Percentiles rank a stretch among this genome's conserved stretches.
Conservation (phyloP, 2,888 invertebrate species). For the Lysandra bellargus region DNA sequence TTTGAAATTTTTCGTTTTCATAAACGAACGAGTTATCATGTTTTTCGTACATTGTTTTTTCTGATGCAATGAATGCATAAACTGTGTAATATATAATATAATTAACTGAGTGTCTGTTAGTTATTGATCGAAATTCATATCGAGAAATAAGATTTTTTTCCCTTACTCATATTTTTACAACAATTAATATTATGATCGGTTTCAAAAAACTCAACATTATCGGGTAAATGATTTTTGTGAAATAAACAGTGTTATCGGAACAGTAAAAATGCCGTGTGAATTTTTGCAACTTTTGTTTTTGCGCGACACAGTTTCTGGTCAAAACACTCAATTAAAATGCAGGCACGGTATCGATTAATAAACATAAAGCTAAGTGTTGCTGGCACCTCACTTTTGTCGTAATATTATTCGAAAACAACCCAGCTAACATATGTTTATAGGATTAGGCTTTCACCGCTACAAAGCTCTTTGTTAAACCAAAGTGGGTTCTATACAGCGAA, state of each 20-base stretch:
- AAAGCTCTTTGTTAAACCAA: slow-evolving; percentile 29
- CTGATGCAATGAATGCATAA: not conserved
- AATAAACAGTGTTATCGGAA: not conserved
- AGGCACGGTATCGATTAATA: slow-evolving; percentile 4
- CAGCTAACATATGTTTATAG: slow-evolving; percentile 28
- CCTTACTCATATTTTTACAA: not conserved
- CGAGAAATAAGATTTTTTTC: not conserved
- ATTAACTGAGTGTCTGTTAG: no score
- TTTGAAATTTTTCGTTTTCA: slow-evolving; percentile 12
- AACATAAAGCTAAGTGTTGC: slow-evolving; percentile 10
- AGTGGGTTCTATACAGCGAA: slow-evolving; percentile 21
- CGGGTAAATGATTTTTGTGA: no score
- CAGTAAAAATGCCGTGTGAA: not conserved
- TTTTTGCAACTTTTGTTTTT: not conserved
- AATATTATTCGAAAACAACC: slow-evolving; percentile 28
- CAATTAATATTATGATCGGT: not conserved
- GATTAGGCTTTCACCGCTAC: slow-evolving; percentile 29
- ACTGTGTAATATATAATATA: no score
- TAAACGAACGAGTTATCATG: not conserved
- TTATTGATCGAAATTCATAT: not conserved
- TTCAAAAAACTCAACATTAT: no score
- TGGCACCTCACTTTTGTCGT: slow-evolving; percentile 18
- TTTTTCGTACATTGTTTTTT: not conserved
- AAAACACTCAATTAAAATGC: not conserved
- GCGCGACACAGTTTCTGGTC: not conserved